phyloP scores from a whole-genome alignment of 2,888 invertebrate species.

The Cryptops parisi region DNA sequence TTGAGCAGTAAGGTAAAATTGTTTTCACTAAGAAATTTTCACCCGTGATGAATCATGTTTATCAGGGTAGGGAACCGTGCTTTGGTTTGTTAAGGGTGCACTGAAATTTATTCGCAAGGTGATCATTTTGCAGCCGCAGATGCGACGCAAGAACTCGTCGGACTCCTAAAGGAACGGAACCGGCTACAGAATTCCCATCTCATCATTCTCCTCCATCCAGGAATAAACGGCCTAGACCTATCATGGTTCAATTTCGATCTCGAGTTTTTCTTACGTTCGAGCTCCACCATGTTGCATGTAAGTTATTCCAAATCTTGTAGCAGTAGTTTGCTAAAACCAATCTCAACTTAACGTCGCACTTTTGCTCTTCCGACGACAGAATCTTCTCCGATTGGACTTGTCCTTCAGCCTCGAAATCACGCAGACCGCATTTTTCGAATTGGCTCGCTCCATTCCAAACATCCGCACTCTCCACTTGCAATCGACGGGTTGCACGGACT shows the following conservation, averaged over 20 bases:
- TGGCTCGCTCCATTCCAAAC: not conserved
- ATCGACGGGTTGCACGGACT: conserved; percentile 3
- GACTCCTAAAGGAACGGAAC: not conserved
- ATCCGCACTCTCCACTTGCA: not conserved
- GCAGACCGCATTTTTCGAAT: not conserved
- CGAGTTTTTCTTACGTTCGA: not conserved
- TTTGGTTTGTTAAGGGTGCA: too few relatives aligned
- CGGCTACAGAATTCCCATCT: not conserved
- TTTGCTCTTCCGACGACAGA: not conserved
- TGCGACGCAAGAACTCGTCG: not conserved
- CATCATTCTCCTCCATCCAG: not conserved
- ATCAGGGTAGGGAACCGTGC: too few relatives aligned
- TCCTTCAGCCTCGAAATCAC: conserved; percentile 5
- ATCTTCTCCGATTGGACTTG: not conserved
- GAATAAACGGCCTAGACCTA: not conserved
- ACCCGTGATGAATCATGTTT: too few relatives aligned
- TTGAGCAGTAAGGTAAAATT: too few relatives aligned
- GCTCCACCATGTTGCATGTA: not conserved
- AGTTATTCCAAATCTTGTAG: too few relatives aligned
- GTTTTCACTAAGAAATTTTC: too few relatives aligned
- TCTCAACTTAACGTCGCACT: too few relatives aligned
- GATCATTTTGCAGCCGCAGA: not conserved
- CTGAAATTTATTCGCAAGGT: too few relatives aligned
- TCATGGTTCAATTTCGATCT: not conserved
- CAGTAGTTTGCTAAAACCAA: too few relatives aligned